Conservation (phyloP, 1,140 invertebrate species). For the Drosophila leontia region DNA sequence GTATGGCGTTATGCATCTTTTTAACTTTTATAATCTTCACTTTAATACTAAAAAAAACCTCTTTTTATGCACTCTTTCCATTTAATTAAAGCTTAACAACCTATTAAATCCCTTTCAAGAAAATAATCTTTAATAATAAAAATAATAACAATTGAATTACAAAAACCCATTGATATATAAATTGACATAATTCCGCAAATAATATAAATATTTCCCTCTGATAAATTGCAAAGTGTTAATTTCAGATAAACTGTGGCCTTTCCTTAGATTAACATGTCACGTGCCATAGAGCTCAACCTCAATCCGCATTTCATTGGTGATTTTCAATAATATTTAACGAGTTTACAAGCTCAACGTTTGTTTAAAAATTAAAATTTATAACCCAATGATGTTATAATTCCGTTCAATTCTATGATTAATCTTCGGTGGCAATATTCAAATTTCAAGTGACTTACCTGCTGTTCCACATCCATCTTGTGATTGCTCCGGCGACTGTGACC, state of each 20-base stretch:
- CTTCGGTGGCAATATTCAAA: neutral
- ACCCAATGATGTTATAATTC: neutral
- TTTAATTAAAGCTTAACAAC: neutral
- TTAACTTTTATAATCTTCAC: neutral
- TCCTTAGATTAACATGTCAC: neutral
- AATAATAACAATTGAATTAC: neutral
- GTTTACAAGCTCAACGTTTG: neutral
- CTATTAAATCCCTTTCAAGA: neutral
- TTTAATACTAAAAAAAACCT: neutral
- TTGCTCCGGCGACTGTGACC: constrained; percentile 80
- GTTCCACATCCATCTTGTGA: constrained; percentile 82
- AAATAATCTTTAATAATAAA: neutral
- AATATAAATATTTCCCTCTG: neutral
- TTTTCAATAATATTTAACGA: neutral
- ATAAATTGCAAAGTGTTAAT: neutral
- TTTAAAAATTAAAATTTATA: neutral
- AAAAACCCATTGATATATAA: neutral
- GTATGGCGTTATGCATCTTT: neutral
- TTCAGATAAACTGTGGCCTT: neutral
- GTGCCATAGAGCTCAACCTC: neutral
- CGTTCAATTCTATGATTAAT: neutral
- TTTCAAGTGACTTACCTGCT: constrained; percentile 60
- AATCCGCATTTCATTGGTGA: neutral
- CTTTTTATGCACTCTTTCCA: neutral
- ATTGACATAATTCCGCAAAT: neutral